Evolutionary conservation across 2,888 invertebrate genomes (phyloP).

Genomic region (Pristionchus arcanus): DNA sequence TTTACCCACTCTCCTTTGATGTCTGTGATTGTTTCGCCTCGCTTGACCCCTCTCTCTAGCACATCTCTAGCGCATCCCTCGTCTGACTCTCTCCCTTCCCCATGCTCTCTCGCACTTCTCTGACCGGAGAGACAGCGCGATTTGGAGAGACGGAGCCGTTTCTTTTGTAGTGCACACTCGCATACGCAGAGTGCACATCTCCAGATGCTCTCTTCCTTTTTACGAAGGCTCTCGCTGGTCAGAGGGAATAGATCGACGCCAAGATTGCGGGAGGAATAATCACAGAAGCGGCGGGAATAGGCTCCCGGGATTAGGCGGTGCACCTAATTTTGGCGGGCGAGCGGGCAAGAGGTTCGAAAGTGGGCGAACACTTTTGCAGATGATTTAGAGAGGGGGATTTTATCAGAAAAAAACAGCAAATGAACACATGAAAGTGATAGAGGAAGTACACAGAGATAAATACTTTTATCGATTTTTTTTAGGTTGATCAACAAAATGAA

Average conservation of each 20-base stretch:
- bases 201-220: too few relatives aligned
- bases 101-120: background rate
- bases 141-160: too few relatives aligned
- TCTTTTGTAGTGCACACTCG: background rate
- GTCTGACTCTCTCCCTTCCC: background rate
- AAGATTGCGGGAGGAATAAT: background rate
- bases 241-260: background rate
- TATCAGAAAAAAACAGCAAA: too few relatives aligned
- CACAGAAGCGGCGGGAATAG: background rate
- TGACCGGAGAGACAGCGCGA: too few relatives aligned
- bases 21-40: slow-evolving; percentile 1
- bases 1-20: background rate
- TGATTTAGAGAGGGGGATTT: too few relatives aligned
- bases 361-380: background rate
- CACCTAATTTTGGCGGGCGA: background rate
- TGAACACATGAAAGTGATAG: too few relatives aligned
- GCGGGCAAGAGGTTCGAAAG: background rate
- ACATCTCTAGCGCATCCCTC: background rate
- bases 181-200: background rate
- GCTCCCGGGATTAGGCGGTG: background rate
- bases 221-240: background rate
- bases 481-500: too few relatives aligned
- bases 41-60: background rate
- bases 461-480: too few relatives aligned
- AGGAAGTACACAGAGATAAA: too few relatives aligned